phyloP scores from a whole-genome alignment of 2,797 vertebrate species.

The Pipistrellus nathusii region DNA sequence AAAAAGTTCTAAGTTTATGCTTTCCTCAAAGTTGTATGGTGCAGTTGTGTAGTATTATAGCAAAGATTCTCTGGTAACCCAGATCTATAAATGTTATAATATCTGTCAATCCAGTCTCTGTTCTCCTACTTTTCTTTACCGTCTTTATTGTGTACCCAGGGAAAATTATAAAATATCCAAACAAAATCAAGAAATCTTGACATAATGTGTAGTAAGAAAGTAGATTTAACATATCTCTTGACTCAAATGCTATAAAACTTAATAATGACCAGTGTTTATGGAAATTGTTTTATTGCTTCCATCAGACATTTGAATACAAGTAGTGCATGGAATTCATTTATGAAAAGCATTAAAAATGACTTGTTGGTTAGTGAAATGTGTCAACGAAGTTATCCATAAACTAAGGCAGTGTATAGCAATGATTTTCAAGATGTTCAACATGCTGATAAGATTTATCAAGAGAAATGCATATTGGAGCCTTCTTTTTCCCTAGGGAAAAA shows the following conservation, averaged over 20 bases:
- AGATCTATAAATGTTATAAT: not conserved
- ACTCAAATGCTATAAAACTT: not conserved
- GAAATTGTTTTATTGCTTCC: not conserved
- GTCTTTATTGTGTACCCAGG: not conserved
- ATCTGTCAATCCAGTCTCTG: not conserved
- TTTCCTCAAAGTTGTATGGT: not conserved
- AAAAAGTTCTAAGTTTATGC: not conserved
- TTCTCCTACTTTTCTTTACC: not conserved
- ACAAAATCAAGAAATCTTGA: slow-evolving; percentile 34
- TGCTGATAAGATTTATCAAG: not conserved
- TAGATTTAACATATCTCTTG: not conserved
- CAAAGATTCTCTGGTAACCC: not conserved
- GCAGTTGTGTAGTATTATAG: not conserved
- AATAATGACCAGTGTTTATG: not conserved
- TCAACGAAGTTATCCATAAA: not conserved
- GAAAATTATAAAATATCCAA: slow-evolving; percentile 34
- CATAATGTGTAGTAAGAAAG: not conserved
- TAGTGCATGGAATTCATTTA: not conserved
- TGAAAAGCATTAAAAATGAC: not conserved
- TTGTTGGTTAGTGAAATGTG: not conserved
- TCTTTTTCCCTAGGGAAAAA: not conserved
- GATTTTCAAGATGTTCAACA: not conserved
- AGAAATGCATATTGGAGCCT: not conserved
- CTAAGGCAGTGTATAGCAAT: not conserved
- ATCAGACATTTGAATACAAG: not conserved